Conservation (phyloP, 2,797 vertebrate genomes). For the Lepus townsendii region DNA sequence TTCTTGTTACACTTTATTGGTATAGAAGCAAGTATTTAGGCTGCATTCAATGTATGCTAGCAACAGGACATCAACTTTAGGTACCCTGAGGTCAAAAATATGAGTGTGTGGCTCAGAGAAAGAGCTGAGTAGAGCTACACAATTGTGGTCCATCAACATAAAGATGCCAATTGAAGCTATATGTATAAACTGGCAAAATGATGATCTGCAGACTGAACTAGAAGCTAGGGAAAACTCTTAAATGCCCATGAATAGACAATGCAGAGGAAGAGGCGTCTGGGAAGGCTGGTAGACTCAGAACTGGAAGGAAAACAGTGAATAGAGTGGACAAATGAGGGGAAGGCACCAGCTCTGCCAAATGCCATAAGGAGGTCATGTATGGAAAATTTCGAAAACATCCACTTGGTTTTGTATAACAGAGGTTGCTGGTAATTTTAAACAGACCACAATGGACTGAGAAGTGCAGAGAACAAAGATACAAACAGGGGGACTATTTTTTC, state of each 20-base stretch:
- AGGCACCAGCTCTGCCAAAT: not conserved
- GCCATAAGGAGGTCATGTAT: not conserved
- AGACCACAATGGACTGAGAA: not conserved
- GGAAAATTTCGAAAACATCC: not conserved
- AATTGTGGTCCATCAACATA: not conserved
- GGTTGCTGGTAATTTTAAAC: not conserved
- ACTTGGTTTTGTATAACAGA: not conserved
- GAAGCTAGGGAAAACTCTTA: not conserved
- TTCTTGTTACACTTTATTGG: not conserved
- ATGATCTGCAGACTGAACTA: not conserved
- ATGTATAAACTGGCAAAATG: not conserved
- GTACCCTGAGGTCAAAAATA: not conserved
- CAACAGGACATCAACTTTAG: not conserved
- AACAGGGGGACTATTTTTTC: slow-evolving; percentile 4
- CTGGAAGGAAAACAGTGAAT: not conserved
- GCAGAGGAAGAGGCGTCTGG: not conserved
- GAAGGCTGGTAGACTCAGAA: not conserved
- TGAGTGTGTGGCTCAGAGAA: not conserved
- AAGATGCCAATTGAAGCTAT: not conserved
- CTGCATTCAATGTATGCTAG: not conserved
- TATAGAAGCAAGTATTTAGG: not conserved
- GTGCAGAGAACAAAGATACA: slow-evolving; percentile 23
- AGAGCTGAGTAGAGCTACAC: not conserved
- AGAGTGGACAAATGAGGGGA: not conserved
- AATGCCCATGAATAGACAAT: not conserved